phyloP scores from a whole-genome alignment of 2,888 invertebrate species.

The Lathronympha strigana region DNA sequence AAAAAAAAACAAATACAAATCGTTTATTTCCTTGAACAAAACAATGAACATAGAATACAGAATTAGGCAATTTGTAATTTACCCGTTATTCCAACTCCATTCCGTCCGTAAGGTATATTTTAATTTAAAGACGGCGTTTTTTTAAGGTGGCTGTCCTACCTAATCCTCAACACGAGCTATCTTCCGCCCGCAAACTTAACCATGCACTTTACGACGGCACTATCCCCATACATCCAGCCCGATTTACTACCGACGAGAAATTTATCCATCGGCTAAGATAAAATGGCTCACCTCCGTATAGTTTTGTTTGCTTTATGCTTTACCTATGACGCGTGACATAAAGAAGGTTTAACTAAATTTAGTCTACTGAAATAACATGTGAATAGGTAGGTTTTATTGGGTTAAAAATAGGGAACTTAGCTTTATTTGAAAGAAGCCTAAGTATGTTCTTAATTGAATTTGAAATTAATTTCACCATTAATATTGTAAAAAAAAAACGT shows the following conservation, averaged over 20 bases:
- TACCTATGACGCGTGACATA: slow-evolving; percentile 18
- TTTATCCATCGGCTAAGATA: slow-evolving; percentile 17
- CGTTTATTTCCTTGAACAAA: too few relatives aligned
- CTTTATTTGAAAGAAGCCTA: background rate
- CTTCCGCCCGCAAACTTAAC: slow-evolving; percentile 32
- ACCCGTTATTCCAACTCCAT: too few relatives aligned
- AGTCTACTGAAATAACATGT: slow-evolving; percentile 1
- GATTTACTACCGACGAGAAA: slow-evolving; percentile 21
- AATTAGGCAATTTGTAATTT: too few relatives aligned
- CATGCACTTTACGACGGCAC: slow-evolving; percentile 24
- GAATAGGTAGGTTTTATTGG: slow-evolving; percentile 1
- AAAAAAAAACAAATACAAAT: too few relatives aligned
- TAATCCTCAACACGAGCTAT: background rate
- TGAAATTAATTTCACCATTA: too few relatives aligned
- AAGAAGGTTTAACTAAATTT: slow-evolving; percentile 27
- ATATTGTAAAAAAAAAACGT: too few relatives aligned
- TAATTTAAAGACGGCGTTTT: background rate
- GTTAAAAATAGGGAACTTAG: background rate
- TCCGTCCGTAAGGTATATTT: too few relatives aligned
- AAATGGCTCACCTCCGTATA: slow-evolving; percentile 28
- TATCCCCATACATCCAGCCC: slow-evolving; percentile 9
- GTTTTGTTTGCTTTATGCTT: slow-evolving; percentile 35
- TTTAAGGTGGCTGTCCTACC: background rate
- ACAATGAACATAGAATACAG: too few relatives aligned
- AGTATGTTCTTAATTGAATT: too few relatives aligned